Percentiles rank a stretch among this genome's conserved stretches.
These are phyloP conservation scores for Clarias batrachus DNA, from an alignment of 2,113 vertebrate species.

Conservation along the genomic window DNA sequence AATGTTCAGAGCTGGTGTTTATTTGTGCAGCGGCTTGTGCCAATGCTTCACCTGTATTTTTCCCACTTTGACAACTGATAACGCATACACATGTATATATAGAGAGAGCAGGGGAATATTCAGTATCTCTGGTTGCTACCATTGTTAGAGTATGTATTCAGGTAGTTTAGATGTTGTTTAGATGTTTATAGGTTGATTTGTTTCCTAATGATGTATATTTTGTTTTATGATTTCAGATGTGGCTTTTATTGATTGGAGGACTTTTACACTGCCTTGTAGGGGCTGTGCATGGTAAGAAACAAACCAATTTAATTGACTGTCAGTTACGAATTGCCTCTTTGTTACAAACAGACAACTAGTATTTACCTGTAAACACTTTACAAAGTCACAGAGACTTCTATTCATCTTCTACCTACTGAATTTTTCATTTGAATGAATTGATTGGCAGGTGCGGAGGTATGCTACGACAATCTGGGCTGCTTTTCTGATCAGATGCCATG, in stretches of 20 bases:
- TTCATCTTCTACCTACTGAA: not conserved
- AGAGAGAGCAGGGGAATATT: not conserved
- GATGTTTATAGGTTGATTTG: not conserved
- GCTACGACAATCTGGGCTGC: conserved; percentile 76
- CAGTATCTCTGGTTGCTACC: not conserved
- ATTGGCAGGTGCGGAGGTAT: conserved; percentile 61
- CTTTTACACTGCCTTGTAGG: conserved; percentile 52
- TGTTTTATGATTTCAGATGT: conserved; percentile 58
- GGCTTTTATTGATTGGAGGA: conserved; percentile 49
- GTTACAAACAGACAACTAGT: not conserved
- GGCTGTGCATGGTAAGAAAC: conserved; percentile 55
- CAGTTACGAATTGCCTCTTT: not conserved
- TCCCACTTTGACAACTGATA: conserved; percentile 13
- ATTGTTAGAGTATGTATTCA: conserved; percentile 49
- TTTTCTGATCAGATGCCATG: conserved; percentile 75
- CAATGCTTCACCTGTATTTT: conserved; percentile 36
- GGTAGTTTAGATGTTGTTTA: not conserved
- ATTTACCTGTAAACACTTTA: not conserved
- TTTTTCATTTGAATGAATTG: not conserved
- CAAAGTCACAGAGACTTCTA: not conserved
- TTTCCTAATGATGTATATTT: not conserved
- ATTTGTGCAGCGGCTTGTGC: not conserved
- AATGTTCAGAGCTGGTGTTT: conserved; percentile 7
- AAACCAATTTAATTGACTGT: not conserved
- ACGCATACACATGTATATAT: conserved; percentile 7